Percentiles rank a stretch among this genome's conserved stretches.
Evolutionary conservation across 2,888 invertebrate species (phyloP).

Genomic region (Erebia palarica): DNA sequence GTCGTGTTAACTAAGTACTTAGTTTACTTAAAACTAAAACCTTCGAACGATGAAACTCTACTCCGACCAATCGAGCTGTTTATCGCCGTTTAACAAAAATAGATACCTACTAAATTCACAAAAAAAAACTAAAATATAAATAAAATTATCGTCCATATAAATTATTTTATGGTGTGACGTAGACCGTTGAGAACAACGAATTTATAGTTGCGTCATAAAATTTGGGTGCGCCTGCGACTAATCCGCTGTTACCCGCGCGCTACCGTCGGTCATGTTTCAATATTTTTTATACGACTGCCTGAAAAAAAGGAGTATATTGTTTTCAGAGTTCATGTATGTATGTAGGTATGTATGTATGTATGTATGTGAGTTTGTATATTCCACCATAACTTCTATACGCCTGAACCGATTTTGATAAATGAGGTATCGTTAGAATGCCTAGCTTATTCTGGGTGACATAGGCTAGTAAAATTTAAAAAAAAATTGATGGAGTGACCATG

Average conservation of each 20-base stretch:
- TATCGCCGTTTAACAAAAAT: slow-evolving; percentile 21
- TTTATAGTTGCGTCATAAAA: slow-evolving; percentile 74
- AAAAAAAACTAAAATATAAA: slow-evolving; percentile 45
- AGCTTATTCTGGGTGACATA: no score
- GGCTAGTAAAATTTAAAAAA: no score
- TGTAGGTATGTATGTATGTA: no score
- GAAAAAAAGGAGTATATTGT: no score
- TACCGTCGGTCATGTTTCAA: slow-evolving; percentile 64
- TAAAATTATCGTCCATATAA: slow-evolving; percentile 58
- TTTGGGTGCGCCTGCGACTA: slow-evolving; percentile 69
- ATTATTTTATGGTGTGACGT: slow-evolving; percentile 55
- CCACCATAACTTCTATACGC: no score
- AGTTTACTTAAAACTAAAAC: background rate
- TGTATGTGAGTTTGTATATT: no score
- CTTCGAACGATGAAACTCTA: background rate
- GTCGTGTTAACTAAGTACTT: background rate
- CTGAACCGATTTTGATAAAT: no score
- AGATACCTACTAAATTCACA: slow-evolving; percentile 17
- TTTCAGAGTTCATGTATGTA: no score
- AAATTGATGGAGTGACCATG: no score
- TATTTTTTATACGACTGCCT: no score
- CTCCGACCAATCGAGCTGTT: background rate
- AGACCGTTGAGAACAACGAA: slow-evolving; percentile 63
- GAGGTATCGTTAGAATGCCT: no score
- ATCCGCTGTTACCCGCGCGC: slow-evolving; percentile 61